Evolutionary conservation across 2,888 invertebrate genomes (phyloP).

Genomic region (Apoderus coryli): DNA sequence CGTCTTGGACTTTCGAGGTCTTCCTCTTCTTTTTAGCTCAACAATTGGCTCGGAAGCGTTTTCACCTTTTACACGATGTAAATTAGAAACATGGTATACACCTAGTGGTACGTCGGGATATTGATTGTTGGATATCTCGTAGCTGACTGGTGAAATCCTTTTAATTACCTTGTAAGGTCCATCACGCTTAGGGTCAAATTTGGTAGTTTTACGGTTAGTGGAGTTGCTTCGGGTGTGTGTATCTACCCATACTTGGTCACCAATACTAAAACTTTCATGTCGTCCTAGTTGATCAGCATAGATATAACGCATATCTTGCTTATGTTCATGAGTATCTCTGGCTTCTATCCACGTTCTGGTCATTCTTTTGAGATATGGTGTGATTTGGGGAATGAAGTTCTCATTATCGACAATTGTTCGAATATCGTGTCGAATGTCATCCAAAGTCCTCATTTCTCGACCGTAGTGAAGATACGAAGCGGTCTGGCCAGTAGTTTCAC

Average conservation of each 20-base stretch:
- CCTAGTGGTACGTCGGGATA: too few relatives aligned
- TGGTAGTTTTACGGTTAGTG: slow-evolving; percentile 16
- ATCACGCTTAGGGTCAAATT: slow-evolving; percentile 23
- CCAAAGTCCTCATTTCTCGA: slow-evolving; percentile 24
- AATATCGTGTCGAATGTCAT: slow-evolving; percentile 20
- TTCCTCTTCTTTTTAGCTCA: too few relatives aligned
- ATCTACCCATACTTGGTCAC: slow-evolving; percentile 18
- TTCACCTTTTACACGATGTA: too few relatives aligned
- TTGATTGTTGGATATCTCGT: too few relatives aligned
- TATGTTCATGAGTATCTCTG: slow-evolving; percentile 8
- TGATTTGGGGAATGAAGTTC: slow-evolving; percentile 19
- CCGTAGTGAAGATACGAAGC: slow-evolving; percentile 26
- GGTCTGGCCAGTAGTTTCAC: slow-evolving; percentile 21
- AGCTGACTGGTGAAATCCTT: too few relatives aligned
- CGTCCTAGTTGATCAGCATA: too few relatives aligned
- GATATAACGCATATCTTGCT: too few relatives aligned
- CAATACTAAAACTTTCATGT: slow-evolving; percentile 16
- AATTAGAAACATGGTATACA: too few relatives aligned
- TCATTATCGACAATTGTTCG: too few relatives aligned
- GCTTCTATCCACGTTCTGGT: slow-evolving; percentile 10
- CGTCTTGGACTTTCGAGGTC: too few relatives aligned
- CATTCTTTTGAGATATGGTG: slow-evolving; percentile 18
- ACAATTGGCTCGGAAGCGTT: too few relatives aligned
- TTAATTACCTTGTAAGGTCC: too few relatives aligned
- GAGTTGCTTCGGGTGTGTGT: slow-evolving; percentile 19